phyloP scores from a whole-genome alignment of 1,140 invertebrate species.

The Drosophila tani region DNA sequence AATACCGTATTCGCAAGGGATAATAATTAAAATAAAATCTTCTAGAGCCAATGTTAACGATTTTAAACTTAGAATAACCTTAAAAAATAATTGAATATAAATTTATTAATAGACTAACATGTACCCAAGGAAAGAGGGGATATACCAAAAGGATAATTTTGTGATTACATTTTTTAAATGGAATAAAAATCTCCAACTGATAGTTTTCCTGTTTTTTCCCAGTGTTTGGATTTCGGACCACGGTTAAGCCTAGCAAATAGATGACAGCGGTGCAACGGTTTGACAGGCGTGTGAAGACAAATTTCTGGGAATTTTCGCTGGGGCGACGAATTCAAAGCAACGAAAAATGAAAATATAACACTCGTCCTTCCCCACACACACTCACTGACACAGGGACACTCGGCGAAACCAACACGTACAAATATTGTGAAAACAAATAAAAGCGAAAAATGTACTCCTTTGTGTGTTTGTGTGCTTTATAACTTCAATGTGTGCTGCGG shows the following conservation, averaged over 20 bases:
- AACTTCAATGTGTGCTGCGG: constrained; percentile 62
- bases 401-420: constrained; percentile 39
- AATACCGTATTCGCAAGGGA: too few relatives aligned
- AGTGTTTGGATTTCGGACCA: neutral
- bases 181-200: neutral
- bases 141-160: neutral
- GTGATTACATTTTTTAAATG: neutral
- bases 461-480: constrained; percentile 53
- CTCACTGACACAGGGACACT: constrained; percentile 14
- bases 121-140: too few relatives aligned
- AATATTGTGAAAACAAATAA: constrained; percentile 78
- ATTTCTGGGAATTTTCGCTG: constrained; percentile 75
- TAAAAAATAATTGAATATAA: too few relatives aligned
- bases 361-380: constrained; percentile 25
- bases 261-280: constrained; percentile 79
- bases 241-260: constrained; percentile 62
- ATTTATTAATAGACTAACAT: too few relatives aligned
- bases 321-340: constrained; percentile 60
- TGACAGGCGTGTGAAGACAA: constrained; percentile 81
- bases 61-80: too few relatives aligned
- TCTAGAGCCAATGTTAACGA: too few relatives aligned
- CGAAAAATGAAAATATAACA: constrained; percentile 61
- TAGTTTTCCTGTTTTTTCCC: neutral
- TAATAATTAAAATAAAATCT: too few relatives aligned
- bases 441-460: constrained; percentile 58